Evolutionary conservation across 2,797 vertebrate species (phyloP), one percentile per base, ranked within the genome.

Genomic region (Amblyopsis hoosieri): DNA sequence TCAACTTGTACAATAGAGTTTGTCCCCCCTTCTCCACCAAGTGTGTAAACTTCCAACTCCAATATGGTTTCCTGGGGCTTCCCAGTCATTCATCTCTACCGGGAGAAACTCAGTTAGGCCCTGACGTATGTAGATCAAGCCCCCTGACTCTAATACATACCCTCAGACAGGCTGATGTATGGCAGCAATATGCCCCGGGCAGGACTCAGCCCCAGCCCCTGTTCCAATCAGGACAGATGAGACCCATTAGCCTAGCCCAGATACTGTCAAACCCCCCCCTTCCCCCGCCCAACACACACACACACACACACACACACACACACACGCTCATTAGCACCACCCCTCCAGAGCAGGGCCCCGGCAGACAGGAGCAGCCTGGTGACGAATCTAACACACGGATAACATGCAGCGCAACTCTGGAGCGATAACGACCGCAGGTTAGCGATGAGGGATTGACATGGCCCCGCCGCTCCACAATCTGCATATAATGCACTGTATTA

Each of bases 121-220:
- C 82, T 87, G 89, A 91, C 69, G 76, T 90, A 90, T 91, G 89
- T 89, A 90, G 89, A 91, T 90, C 62, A 65, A 87, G 79, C 85
- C 80, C 75, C 64, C 74, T 58, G 83, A 81, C 66, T 50, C 56
- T 67, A 57, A 57, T 31, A 65, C 67, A 81, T 81, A 83, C 67
- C 82, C 81, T 86, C 71, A 83, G 89, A 90, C 89, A 91, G 89
- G 85, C 90, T 93, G 93, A 94, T 93, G 86, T 93, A 93, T 93
- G 86, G 87, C 64, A 88, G 90, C 87, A 93, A 93, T 93, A 93
- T 94, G 91, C 89, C 91, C 83, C 78, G 91, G 92, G 92, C 91
- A 80, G 83, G 84, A 80, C 83, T 76, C 57, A 69, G 81, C 85
- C 82, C 77, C 79, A 79, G 86, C 85, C 87, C 86, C 78, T 55